phyloP scores from a whole-genome alignment of 2,113 vertebrate genomes.

The Platanista minor region DNA sequence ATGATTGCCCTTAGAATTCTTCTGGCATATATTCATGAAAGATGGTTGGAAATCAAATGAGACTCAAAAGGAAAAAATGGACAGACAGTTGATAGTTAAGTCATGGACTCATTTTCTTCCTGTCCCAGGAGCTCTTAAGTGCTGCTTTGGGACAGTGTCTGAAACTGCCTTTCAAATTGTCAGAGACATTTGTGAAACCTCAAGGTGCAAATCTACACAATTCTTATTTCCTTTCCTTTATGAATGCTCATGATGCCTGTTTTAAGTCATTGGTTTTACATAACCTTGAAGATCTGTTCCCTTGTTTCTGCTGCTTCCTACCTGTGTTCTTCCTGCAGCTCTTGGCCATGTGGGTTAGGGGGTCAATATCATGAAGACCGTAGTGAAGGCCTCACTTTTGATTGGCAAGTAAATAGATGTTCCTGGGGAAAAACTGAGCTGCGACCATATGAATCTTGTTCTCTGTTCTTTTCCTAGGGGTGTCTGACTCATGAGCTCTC shows the following conservation, averaged over 20 bases:
- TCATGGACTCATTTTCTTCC: conserved; percentile 1
- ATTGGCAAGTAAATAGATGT: not conserved
- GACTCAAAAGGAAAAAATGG: not conserved
- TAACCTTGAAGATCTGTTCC: not conserved
- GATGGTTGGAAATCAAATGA: not conserved
- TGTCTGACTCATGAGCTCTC: not conserved
- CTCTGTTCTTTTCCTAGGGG: not conserved
- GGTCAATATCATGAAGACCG: not conserved
- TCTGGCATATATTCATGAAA: not conserved
- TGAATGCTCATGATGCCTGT: not conserved
- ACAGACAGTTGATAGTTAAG: not conserved
- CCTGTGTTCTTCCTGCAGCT: not conserved
- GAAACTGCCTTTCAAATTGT: not conserved
- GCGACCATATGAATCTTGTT: not conserved
- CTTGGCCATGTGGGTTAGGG: not conserved
- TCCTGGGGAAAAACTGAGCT: not conserved
- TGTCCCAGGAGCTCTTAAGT: not conserved
- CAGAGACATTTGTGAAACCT: conserved; percentile 28
- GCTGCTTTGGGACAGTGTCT: not conserved
- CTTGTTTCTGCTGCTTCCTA: not conserved
- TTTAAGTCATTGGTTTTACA: not conserved
- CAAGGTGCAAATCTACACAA: not conserved
- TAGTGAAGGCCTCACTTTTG: not conserved
- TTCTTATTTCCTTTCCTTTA: conserved; percentile 8
- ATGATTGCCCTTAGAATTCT: not conserved